phyloP scores from a whole-genome alignment of 2,797 vertebrate species.

The Pangasius larnaudii region DNA sequence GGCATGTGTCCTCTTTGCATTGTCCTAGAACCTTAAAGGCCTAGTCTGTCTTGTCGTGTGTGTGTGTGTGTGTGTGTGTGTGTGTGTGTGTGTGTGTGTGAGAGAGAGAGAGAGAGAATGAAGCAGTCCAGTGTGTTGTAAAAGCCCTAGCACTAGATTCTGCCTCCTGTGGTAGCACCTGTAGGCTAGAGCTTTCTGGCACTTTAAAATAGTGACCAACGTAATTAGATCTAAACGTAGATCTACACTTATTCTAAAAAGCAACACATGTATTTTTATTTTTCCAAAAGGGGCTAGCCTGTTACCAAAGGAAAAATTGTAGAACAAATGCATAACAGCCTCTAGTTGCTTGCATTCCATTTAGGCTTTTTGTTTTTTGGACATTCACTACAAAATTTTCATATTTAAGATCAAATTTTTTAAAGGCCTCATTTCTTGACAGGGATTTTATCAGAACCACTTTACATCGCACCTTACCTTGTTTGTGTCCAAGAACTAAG shows the following conservation, averaged over 20 bases:
- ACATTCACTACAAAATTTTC: slow-evolving; percentile 14
- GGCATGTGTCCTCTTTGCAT: slow-evolving; percentile 52
- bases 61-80: not conserved
- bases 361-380: slow-evolving; percentile 40
- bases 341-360: slow-evolving; percentile 20
- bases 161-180: slow-evolving; percentile 61
- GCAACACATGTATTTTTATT: slow-evolving; percentile 31
- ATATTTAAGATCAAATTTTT: slow-evolving; percentile 11
- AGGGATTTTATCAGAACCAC: slow-evolving; percentile 37
- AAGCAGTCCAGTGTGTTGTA: slow-evolving; percentile 35
- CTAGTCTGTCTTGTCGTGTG: slow-evolving; percentile 39
- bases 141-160: slow-evolving; percentile 49
- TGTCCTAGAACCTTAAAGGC: slow-evolving; percentile 49
- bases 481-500: slow-evolving; percentile 15
- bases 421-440: slow-evolving; percentile 32
- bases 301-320: slow-evolving; percentile 69
- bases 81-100: slow-evolving; percentile 28
- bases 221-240: slow-evolving; percentile 36
- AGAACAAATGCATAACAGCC: slow-evolving; percentile 49
- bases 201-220: slow-evolving; percentile 71
- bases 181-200: slow-evolving; percentile 68
- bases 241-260: slow-evolving; percentile 45
- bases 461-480: slow-evolving; percentile 31
- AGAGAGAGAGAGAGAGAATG: slow-evolving; percentile 1
- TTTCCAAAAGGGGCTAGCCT: slow-evolving; percentile 38